Percentiles rank a stretch among this genome's conserved stretches.
These are phyloP conservation scores for Drosophila tsacasi DNA, from an alignment of 1,140 invertebrate species.

Conservation along the genomic window DNA sequence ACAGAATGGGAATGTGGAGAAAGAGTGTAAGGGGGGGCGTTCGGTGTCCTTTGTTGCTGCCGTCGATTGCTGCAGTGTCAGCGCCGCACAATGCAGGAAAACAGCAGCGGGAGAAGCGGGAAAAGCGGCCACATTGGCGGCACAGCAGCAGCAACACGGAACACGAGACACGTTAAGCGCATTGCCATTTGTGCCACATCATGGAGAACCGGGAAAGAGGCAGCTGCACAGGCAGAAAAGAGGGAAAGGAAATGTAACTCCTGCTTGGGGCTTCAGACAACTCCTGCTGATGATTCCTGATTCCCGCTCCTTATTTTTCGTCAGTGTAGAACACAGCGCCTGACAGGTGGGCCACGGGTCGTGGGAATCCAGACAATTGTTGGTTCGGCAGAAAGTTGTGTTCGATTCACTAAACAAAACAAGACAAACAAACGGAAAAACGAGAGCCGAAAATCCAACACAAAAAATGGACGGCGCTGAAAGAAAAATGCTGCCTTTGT, in stretches of 20 bases:
- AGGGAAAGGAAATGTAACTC: too few relatives aligned
- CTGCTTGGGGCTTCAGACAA: too few relatives aligned
- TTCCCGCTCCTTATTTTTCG: not conserved
- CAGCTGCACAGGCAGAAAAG: not conserved
- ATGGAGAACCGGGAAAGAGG: slow-evolving; percentile 36
- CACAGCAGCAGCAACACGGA: slow-evolving; percentile 49
- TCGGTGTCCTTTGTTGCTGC: slow-evolving; percentile 23
- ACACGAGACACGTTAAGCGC: slow-evolving; percentile 74
- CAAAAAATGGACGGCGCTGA: slow-evolving; percentile 13
- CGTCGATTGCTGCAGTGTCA: slow-evolving; percentile 70
- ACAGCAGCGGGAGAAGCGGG: slow-evolving; percentile 1
- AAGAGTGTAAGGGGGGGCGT: not conserved
- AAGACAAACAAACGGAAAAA: slow-evolving; percentile 9
- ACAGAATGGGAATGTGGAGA: not conserved
- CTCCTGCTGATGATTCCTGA: too few relatives aligned
- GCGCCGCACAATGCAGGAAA: slow-evolving; percentile 14
- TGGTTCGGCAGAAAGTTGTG: slow-evolving; percentile 61
- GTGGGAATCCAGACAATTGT: slow-evolving; percentile 71
- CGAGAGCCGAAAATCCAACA: slow-evolving; percentile 10
- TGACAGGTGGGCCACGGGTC: slow-evolving; percentile 19
- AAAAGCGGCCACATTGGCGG: slow-evolving; percentile 2
- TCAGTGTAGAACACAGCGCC: not conserved
- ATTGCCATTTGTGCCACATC: slow-evolving; percentile 82
- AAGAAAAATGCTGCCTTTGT: slow-evolving; percentile 29
- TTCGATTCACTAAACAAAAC: slow-evolving; percentile 50